Evolutionary conservation across 2,797 vertebrate species (phyloP), one percentile per base, ranked within the genome.

Genomic region (Holocentrus rufus): DNA sequence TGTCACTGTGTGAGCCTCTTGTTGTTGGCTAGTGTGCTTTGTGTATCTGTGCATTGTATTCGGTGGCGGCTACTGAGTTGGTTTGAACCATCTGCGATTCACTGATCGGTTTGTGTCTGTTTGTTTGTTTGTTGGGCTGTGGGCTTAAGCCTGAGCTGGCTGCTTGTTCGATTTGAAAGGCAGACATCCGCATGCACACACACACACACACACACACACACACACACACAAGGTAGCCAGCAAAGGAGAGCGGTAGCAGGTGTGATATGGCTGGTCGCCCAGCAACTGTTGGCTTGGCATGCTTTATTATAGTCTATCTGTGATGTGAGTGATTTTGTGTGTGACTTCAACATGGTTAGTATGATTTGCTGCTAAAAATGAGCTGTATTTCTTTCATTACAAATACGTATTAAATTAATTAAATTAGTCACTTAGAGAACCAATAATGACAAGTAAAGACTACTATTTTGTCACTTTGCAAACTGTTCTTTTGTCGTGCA

Each of bases 221-320:
- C 47, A 70, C 46, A 27, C 57, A 60, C 30, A 55, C 54, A 56
- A 25, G 30, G 34, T 36, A 36, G 34, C 34, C 34, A 36, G 34
- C 34, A 36, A n/a, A 31, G 6, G 34, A 42, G 39, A 42, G 39
- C 72, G 25, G 31, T 31, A 78, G 68, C 69, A 80, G 55, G 76
- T 76, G 75, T 77, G 76, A 80, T 81, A 77, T 61, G 42, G 47
- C 55, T 67, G 59, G 69, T 89, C 30, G 54, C 84, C 46, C 71
- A 42, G 85, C 83, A 87, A 88, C 82, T 64, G 42, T 64, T 83
- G 53, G 76, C 64, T 86, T 87, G 69, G 47, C 74, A 64, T 69
- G 67, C 63, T 72, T 85, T 65, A 71, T 72, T 50, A 79, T 23
- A 49, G 49, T 79, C 4, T 23, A 84, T 56, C 57, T 65, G 47